These are phyloP conservation scores for Craterocephalus amniculus DNA, from an alignment of 2,797 vertebrate genomes.

Conservation along the genomic window DNA sequence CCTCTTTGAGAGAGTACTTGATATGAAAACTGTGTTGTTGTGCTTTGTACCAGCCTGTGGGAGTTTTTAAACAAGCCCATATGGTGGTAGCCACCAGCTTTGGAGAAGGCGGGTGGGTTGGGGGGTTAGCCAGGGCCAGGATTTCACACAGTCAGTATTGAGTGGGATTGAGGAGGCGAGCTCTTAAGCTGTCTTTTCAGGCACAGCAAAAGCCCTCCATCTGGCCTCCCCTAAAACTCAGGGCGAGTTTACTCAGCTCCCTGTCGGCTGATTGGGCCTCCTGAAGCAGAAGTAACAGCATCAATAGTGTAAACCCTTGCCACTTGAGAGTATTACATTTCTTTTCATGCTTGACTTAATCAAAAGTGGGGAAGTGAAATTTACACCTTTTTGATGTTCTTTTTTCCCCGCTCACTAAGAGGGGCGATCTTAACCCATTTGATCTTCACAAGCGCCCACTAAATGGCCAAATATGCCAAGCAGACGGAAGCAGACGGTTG, in stretches of 20 bases:
- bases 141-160: constrained; percentile 99
- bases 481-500: constrained; percentile 96
- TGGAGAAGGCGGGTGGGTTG: constrained; percentile 81
- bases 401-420: constrained; percentile 98
- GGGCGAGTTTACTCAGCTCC: constrained; percentile 94
- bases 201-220: constrained; percentile 97
- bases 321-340: constrained; percentile 99
- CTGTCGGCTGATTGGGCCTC: constrained; percentile 98
- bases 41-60: constrained; percentile 85
- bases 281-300: constrained; percentile 99
- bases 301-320: constrained; percentile 99
- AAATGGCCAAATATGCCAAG: constrained; percentile 99
- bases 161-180: constrained; percentile 98
- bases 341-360: constrained; percentile 99
- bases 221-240: constrained; percentile 98
- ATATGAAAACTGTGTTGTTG: constrained; percentile 88
- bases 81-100: constrained; percentile 88
- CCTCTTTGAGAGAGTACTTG: constrained; percentile 83
- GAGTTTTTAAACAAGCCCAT: constrained; percentile 87
- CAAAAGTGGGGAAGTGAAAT: constrained; percentile 99
- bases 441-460: constrained; percentile 97
- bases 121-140: constrained; percentile 89
- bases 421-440: constrained; percentile 99
- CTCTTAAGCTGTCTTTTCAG: constrained; percentile 99
- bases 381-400: constrained; percentile 99